Conservation (phyloP, 1,140 invertebrate genomes). For the Penaeus vannamei region DNA sequence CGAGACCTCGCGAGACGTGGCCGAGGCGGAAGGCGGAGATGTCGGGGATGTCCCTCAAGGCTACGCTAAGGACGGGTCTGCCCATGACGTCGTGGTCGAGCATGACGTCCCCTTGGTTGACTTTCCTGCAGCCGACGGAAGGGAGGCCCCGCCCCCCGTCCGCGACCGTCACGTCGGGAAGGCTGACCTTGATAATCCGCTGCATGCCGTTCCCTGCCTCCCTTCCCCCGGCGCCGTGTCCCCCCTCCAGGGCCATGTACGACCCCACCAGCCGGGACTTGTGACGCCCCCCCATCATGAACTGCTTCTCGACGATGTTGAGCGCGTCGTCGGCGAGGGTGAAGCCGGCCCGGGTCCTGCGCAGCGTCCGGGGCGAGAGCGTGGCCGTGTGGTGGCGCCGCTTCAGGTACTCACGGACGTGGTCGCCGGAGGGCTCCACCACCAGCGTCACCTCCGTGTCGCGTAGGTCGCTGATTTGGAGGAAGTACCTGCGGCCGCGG, state of each 20-base stretch:
- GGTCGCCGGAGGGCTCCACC: constrained; percentile 28
- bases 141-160: constrained; percentile 26
- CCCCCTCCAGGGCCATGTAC: background rate
- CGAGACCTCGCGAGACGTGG: constrained; percentile 31
- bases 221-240: background rate
- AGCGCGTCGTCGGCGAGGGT: constrained; percentile 24
- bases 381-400: constrained; percentile 1
- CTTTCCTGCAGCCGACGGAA: background rate
- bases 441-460: constrained; percentile 47
- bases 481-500: constrained; percentile 42
- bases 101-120: constrained; percentile 27
- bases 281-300: constrained; percentile 47
- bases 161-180: constrained; percentile 36
- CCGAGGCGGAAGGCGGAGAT: constrained; percentile 39
- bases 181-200: constrained; percentile 37
- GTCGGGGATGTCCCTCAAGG: constrained; percentile 29
- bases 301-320: constrained; percentile 44
- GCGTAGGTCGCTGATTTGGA: constrained; percentile 4
- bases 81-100: constrained; percentile 10
- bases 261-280: constrained; percentile 20
- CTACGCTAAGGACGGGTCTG: constrained; percentile 22
- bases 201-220: background rate
- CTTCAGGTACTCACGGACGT: constrained; percentile 36
- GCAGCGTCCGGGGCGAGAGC: constrained; percentile 7
- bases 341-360: background rate